These are phyloP conservation scores for Ammodytes marinus DNA, from an alignment of 2,113 vertebrate species.

Conservation along the genomic window DNA sequence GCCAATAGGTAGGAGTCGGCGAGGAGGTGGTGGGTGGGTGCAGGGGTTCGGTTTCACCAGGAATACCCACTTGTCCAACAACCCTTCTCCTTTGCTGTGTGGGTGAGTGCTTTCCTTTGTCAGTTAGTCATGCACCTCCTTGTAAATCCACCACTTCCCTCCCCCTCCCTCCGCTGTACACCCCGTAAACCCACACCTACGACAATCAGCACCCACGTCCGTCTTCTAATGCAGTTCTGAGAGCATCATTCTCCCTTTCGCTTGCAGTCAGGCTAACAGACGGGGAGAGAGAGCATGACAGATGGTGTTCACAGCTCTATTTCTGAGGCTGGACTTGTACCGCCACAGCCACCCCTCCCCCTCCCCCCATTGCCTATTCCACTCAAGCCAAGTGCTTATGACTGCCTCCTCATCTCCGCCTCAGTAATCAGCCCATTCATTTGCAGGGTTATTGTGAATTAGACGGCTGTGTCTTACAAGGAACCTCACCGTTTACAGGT, in stretches of 20 bases:
- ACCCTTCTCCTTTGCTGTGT: conserved; percentile 80
- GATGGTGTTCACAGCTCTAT: conserved; percentile 91
- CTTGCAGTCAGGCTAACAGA: conserved; percentile 86
- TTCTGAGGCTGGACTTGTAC: conserved; percentile 89
- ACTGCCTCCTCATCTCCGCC: conserved; percentile 79
- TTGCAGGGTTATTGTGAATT: conserved; percentile 83
- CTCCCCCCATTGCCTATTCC: conserved; percentile 71
- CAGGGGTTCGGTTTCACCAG: conserved; percentile 80
- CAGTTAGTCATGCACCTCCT: conserved; percentile 84
- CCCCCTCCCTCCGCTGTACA: conserved; percentile 64
- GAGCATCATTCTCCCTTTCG: conserved; percentile 81
- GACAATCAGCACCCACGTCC: conserved; percentile 83
- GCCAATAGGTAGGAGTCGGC: conserved; percentile 78
- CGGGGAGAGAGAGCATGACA: conserved; percentile 87
- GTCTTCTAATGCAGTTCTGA: conserved; percentile 77
- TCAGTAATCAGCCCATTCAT: conserved; percentile 82
- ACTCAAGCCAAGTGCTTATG: conserved; percentile 82
- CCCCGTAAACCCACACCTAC: conserved; percentile 84
- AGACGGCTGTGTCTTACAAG: conserved; percentile 69
- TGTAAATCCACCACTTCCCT: conserved; percentile 69
- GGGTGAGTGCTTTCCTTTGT: conserved; percentile 86
- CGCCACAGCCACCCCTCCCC: conserved; percentile 74
- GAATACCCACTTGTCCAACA: conserved; percentile 84
- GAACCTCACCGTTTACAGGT: conserved; percentile 65
- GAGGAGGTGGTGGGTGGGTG: conserved; percentile 71